phyloP scores from a whole-genome alignment of 2,113 vertebrate species.

The Tetraodon nigroviridis region DNA sequence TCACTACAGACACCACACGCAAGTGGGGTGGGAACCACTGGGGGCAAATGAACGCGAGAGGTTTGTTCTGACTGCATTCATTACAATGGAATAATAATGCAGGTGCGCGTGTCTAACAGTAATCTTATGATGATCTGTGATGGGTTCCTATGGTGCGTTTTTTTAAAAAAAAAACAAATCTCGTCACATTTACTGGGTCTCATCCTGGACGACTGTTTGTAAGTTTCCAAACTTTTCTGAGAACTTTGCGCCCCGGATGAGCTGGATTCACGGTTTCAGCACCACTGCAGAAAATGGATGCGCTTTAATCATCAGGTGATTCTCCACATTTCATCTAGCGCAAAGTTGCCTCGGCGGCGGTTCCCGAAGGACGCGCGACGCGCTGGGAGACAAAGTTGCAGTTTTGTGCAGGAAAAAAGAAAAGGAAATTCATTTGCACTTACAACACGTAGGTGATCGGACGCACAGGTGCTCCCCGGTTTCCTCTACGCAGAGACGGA shows the following conservation, averaged over 20 bases:
- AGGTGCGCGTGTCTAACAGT: no score
- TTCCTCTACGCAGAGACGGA: conserved; percentile 16
- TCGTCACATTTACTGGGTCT: not conserved
- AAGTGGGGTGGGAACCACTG: not conserved
- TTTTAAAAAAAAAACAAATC: not conserved
- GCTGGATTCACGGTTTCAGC: not conserved
- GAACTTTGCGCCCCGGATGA: conserved; percentile 18
- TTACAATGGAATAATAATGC: no score
- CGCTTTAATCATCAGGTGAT: no score
- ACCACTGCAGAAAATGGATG: no score
- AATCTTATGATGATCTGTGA: no score
- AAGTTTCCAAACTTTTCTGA: conserved; percentile 58
- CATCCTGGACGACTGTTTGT: conserved; percentile 21
- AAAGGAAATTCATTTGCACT: conserved; percentile 38
- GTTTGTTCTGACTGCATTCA: no score
- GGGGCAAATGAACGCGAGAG: no score
- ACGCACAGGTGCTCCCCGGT: conserved; percentile 23
- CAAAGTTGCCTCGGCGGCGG: no score
- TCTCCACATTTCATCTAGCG: no score
- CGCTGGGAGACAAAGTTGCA: conserved; percentile 24
- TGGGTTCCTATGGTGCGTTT: not conserved
- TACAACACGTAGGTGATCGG: conserved; percentile 10
- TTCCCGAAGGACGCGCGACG: no score
- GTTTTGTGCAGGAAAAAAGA: conserved; percentile 11
- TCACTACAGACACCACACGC: not conserved